Base-by-base conservation (phyloP, 2,113 vertebrate species). In the Cinclus cinclus region DNA sequence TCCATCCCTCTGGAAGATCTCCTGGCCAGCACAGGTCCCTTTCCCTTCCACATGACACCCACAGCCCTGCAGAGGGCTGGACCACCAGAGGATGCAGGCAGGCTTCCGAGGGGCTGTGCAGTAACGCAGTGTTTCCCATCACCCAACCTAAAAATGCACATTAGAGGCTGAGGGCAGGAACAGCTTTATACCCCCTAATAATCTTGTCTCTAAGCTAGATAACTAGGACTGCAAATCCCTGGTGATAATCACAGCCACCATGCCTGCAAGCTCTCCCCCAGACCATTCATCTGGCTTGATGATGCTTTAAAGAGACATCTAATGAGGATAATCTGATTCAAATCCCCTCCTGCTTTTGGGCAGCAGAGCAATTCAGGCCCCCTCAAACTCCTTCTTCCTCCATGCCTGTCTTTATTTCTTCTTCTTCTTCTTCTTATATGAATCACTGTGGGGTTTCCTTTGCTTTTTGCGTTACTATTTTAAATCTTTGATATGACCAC, bases 401-500 rank as follows among this genome's bases (percentile, higher is more conserved):
- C 62, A 64, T 24, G 47, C 65, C 90, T 84, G 55, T 92, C 93
- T 91, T 90, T 94, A 90, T 94, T 92, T 95, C 89, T 67, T 70
- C 35, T 37, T 37, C 35, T 37, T 37, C 35, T 37, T 37, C 81
- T 94, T 91, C 90, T 96, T 65, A n/a, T 88, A 88, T 97, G 91
- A 95, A 94, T 97, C 93, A 96, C 47, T 93, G 92, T 75, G 74
- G 95, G 58, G 69, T 96, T 97, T 96, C 93, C 95, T 96, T 97
- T 89, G 73, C 83, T 87, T 89, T 95, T 91, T 89, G 58, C 84
- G 78, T 95, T 86, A 86, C 84, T 92, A 39, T 94, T 96, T 93
- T 56, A 87, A 84, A 80, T 94, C 73, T 94, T 89, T 94, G 92
- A 89, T 92, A 89, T 78, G 91, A 92, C 86, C 93, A 89, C 55